These are phyloP conservation scores for Schizothorax lantsangensis DNA, from an alignment of 2,797 vertebrate species.

Conservation along the genomic window DNA sequence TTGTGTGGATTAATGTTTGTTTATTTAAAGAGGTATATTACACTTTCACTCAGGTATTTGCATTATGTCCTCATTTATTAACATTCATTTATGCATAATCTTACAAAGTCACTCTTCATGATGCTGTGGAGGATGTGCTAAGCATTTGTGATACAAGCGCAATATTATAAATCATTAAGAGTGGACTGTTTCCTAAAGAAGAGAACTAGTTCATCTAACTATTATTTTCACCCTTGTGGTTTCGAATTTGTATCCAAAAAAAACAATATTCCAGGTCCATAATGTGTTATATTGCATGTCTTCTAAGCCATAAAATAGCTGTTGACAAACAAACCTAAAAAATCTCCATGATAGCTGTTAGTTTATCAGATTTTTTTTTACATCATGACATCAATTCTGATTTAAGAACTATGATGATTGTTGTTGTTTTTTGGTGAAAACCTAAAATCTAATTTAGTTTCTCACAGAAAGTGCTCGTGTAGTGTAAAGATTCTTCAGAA, in stretches of 20 bases:
- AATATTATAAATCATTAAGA: background rate
- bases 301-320: background rate
- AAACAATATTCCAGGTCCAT: background rate
- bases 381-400: background rate
- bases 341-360: background rate
- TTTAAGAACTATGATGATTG: background rate
- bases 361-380: background rate
- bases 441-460: background rate
- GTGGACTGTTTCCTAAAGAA: no score
- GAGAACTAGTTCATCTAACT: background rate
- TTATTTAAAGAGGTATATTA: slow-evolving; percentile 10
- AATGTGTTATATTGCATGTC: background rate
- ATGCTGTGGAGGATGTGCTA: background rate
- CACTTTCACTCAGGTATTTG: slow-evolving; percentile 8
- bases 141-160: background rate
- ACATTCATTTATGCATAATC: background rate
- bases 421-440: background rate
- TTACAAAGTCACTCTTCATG: background rate
- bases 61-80: slow-evolving; percentile 28
- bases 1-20: slow-evolving; percentile 37
- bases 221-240: background rate
- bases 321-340: background rate
- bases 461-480: background rate
- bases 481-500: background rate
- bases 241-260: background rate